Base-by-base conservation (phyloP, 2,888 invertebrate species). In the Branchellion lobata region DNA sequence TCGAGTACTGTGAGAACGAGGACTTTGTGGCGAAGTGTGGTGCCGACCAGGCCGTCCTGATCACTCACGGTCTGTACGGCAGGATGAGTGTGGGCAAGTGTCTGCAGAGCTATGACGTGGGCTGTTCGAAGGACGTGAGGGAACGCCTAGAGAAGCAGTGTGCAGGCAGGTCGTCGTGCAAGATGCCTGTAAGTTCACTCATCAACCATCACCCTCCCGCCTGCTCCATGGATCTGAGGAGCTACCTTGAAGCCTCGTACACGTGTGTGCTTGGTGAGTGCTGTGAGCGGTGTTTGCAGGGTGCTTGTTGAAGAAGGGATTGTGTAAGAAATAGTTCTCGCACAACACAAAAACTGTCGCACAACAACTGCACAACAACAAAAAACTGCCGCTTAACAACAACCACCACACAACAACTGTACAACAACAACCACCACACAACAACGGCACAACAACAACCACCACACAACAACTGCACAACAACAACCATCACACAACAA, bases 21-120 rank as follows among this genome's bases (percentile, higher is more conserved):
- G n/a, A 57, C 8, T 77, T 77, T 53, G 24, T 34, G 40, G 77
- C 77, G 0, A 34, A 61, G 14, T 77, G 77, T 34, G 34, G 34
- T 8, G 34, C 31, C 18, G 24, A 65, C 47, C 31, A 53, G 18
- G 77, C 65, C 65, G 53, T 77, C 65, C 29, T 57, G 61, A 61
- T 77, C 77, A 77, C 77, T 1, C 77, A 77, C 77, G 77, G 61
- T 36, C 36, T 77, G 29, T 77, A 77, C 77, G 77, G 77, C 34
- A 27, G 77, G 21, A 77, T 77, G 77, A 77, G 34, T 36, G 33
- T 27, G 11, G 77, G 77, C 61, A 77, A 36, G 36, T 77, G 77
- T 53, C 57, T 77, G n/a, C 5, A 40, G 33, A 18, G 21, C 8
- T 47, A 75, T 21, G 53, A 47, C 18, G 53, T 34, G 11, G 65